Evolutionary conservation across 2,888 invertebrate species (phyloP).

Genomic region (Caenorhabditis zanzibari): DNA sequence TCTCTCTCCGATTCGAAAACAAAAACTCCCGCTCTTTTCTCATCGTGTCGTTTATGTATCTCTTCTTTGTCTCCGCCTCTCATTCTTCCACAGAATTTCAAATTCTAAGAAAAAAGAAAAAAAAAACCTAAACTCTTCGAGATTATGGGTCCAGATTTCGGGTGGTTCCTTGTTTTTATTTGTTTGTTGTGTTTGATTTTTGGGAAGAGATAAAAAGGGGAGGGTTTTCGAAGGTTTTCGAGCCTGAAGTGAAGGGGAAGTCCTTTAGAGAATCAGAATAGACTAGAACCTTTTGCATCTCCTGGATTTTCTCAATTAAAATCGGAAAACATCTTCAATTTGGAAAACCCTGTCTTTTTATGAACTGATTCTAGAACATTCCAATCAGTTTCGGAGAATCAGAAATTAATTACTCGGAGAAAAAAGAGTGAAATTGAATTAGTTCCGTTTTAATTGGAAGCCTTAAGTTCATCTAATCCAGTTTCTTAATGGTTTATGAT

Average conservation of each 20-base stretch:
- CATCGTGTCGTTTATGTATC: constrained; percentile 47
- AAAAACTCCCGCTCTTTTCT: constrained; percentile 32
- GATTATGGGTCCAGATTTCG: constrained; percentile 53
- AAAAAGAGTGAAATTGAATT: too few relatives aligned
- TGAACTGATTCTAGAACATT: too few relatives aligned
- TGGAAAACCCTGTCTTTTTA: too few relatives aligned
- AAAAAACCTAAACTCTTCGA: constrained; percentile 21
- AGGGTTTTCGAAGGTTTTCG: not conserved
- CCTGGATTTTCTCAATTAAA: too few relatives aligned
- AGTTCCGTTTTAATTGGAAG: too few relatives aligned
- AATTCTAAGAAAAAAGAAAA: not conserved
- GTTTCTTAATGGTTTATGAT: too few relatives aligned
- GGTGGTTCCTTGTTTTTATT: constrained; percentile 22
- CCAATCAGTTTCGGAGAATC: too few relatives aligned
- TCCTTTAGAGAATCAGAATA: not conserved
- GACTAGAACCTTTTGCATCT: too few relatives aligned
- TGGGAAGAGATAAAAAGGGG: not conserved
- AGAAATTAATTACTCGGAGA: too few relatives aligned
- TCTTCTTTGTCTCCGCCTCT: constrained; percentile 25
- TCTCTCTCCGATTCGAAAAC: constrained; percentile 43
- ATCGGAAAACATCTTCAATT: too few relatives aligned
- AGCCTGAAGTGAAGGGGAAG: not conserved
- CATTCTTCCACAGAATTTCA: constrained; percentile 4
- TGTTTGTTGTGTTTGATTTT: constrained; percentile 5
- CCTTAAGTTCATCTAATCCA: too few relatives aligned